Base-by-base conservation (phyloP, 1,140 invertebrate species). In the Drosophila yakuba region DNA sequence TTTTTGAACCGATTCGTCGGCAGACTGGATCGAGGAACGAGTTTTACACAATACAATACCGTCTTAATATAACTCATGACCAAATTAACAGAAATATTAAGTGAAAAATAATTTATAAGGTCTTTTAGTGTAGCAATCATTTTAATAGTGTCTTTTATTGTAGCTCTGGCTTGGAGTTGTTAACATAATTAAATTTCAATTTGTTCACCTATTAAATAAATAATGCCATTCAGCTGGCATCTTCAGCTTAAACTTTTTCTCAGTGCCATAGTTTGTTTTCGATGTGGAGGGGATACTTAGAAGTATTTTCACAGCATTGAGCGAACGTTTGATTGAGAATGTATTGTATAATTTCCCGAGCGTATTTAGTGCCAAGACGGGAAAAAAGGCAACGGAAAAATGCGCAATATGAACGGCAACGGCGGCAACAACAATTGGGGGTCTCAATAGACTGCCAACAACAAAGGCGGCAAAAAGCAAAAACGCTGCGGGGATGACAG, bases 341-440 rank as follows among this genome's bases (percentile, higher is more conserved):
- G 76, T 84, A 88, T 88, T 88, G 84, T 88, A 78, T 83, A 89
- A 89, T 89, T 88, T 88, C 84, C 84, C 84, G 80, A 88, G 76
- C 84, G 84, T 88, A 88, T 89, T 88, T 89, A 88, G 84, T 83
- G 84, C 66, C 84, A 83, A 73, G 79, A 79, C 72, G 72, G 64
- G 61, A 67, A 76, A 72, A 72, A 38, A 39, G 55, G 32, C 58
- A 80, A 74, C 36, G 32, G 32, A 63, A 77, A 57, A 71, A 76
- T 17, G 32, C 41, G 43, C 52, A 64, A 72, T 68, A 63, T 63
- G 51, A 76, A 55, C 38, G 44, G 23, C 45, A 28, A 28, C 32
- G 32, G 38, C 38, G 14, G 14, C 38, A 39, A 36, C 38, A 69
- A 52, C 60, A 32, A 54, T 32, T 51, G 43, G 15, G 36, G 38